A percentile compares a stretch with the other conserved stretches of the same genome.
These are phyloP conservation scores for Clivina fossor DNA, from an alignment of 2,888 invertebrate genomes.

Conservation along the genomic window DNA sequence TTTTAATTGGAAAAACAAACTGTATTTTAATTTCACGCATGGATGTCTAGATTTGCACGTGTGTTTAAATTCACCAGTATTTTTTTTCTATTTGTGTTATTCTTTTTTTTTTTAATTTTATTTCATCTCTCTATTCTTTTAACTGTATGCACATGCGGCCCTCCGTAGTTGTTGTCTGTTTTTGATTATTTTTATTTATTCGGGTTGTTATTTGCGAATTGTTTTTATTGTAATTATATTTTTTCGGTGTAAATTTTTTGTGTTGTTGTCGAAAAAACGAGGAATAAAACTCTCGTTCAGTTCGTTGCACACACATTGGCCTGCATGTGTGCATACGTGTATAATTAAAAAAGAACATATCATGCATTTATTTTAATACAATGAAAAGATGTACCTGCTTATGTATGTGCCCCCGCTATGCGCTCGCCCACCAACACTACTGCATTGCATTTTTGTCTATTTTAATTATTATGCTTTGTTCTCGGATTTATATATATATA, in stretches of 20 bases:
- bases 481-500: neutral
- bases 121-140: too few species aligned
- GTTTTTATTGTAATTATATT: conserved; percentile 21
- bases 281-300: too few species aligned
- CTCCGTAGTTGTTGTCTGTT: too few species aligned
- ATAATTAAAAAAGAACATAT: conserved; percentile 24
- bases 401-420: neutral
- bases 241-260: conserved; percentile 24
- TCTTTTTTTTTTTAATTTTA: too few species aligned
- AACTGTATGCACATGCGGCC: too few species aligned
- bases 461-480: neutral
- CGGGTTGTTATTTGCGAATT: conserved; percentile 1
- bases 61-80: conserved; percentile 22
- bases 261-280: too few species aligned
- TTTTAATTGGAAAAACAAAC: conserved; percentile 34
- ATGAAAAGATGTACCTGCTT: conserved; percentile 19
- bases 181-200: conserved; percentile 22
- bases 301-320: conserved; percentile 21
- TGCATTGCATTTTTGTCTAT: too few species aligned
- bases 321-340: too few species aligned
- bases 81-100: too few species aligned
- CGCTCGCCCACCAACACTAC: too few species aligned
- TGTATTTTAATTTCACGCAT: conserved; percentile 34
- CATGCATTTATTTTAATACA: conserved; percentile 22
- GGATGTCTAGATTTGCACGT: conserved; percentile 21